phyloP scores from a whole-genome alignment of 2,797 vertebrate species.

The Melanogrammus aeglefinus region DNA sequence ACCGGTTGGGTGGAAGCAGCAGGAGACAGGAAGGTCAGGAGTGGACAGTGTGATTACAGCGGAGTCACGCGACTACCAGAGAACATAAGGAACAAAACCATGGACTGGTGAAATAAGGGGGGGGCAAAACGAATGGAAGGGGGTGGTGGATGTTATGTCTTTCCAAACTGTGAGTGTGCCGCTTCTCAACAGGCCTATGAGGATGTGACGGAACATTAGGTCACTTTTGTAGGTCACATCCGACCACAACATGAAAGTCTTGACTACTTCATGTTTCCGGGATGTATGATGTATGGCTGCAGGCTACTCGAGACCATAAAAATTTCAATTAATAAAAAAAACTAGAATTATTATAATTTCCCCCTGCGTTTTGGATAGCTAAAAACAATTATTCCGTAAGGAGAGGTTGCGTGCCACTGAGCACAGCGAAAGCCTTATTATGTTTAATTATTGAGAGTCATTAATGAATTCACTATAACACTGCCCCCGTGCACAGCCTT shows the following conservation, averaged over 20 bases:
- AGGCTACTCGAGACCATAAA: background rate
- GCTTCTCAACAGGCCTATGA: background rate
- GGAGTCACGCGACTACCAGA: background rate
- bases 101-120: background rate
- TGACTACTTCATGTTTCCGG: background rate
- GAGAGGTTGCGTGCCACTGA: background rate
- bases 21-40: background rate
- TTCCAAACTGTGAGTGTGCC: background rate
- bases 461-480: background rate
- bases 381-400: background rate
- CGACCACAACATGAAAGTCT: background rate
- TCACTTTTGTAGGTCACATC: background rate
- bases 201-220: background rate
- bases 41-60: background rate
- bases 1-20: background rate
- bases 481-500: background rate
- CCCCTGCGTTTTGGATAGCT: no score
- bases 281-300: background rate
- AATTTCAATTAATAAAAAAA: no score
- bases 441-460: background rate
- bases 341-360: no score
- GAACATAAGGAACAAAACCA: background rate
- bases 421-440: background rate
- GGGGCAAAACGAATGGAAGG: background rate
- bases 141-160: background rate